These are phyloP conservation scores for Chalcosyrphus nemorum DNA, from an alignment of 2,888 invertebrate genomes.

Conservation along the genomic window DNA sequence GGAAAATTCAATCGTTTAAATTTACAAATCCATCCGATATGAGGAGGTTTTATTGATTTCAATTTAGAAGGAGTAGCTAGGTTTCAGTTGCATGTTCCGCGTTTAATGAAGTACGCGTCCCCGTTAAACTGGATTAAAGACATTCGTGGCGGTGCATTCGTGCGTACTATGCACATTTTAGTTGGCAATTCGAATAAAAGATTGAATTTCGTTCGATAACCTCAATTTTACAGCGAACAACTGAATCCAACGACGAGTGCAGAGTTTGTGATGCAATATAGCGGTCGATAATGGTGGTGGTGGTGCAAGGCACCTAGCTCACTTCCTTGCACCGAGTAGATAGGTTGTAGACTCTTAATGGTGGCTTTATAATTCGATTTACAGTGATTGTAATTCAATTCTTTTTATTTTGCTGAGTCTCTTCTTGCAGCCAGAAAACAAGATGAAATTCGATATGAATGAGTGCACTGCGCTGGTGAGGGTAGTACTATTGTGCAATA, in stretches of 20 bases:
- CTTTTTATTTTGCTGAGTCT: neutral
- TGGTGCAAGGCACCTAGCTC: neutral
- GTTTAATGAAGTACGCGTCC: conserved; percentile 20
- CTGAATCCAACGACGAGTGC: neutral
- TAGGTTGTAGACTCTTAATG: neutral
- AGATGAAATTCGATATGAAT: conserved; percentile 32
- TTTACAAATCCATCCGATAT: neutral
- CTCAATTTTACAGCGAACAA: conserved; percentile 33
- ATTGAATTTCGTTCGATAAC: conserved; percentile 65
- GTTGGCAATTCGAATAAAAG: conserved; percentile 36
- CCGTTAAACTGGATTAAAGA: conserved; percentile 29
- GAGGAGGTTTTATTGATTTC: conserved; percentile 19
- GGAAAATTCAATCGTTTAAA: neutral
- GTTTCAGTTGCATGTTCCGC: neutral
- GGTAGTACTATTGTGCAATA: neutral
- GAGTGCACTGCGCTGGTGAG: neutral
- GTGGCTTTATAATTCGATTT: conserved; percentile 23
- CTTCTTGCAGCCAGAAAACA: neutral
- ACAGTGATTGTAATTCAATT: conserved; percentile 29
- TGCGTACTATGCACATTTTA: conserved; percentile 20
- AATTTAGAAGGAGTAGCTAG: neutral
- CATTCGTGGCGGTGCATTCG: conserved; percentile 23
- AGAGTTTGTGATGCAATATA: conserved; percentile 41
- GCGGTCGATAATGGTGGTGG: neutral
- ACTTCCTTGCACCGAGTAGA: neutral